phyloP scores from a whole-genome alignment of 2,113 vertebrate genomes.

The Numenius arquata region DNA sequence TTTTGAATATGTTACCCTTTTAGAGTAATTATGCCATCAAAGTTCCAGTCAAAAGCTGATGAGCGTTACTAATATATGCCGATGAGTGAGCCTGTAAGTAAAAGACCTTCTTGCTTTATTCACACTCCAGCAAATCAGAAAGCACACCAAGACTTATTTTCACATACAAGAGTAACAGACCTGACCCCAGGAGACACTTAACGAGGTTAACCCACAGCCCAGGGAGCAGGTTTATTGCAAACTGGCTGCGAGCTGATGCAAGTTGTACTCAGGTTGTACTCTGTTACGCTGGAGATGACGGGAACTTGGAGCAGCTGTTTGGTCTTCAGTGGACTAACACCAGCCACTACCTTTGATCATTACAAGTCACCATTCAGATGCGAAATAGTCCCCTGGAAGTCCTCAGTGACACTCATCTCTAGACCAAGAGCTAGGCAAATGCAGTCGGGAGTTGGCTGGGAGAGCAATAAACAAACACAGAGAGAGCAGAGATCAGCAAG shows the following conservation, averaged over 20 bases:
- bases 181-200: not conserved
- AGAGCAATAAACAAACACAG: not conserved
- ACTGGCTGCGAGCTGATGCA: not conserved
- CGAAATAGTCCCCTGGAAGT: not conserved
- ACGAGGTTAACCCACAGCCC: not conserved
- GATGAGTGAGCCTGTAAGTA: not conserved
- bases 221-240: not conserved
- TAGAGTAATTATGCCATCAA: conserved; percentile 57
- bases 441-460: not conserved
- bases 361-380: not conserved
- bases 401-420: not conserved
- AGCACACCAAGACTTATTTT: conserved; percentile 1
- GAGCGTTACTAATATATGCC: conserved; percentile 51
- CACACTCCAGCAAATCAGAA: conserved; percentile 23
- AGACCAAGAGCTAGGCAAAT: not conserved
- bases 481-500: not conserved
- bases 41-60: conserved; percentile 45
- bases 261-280: not conserved
- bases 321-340: not conserved
- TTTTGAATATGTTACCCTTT: conserved; percentile 56
- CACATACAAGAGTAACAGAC: not conserved
- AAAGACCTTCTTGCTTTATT: conserved; percentile 29
- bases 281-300: not conserved
- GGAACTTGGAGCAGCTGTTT: not conserved
- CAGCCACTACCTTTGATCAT: not conserved